phyloP scores from a whole-genome alignment of 2,888 invertebrate genomes.

The Cataglyphis albicans region DNA sequence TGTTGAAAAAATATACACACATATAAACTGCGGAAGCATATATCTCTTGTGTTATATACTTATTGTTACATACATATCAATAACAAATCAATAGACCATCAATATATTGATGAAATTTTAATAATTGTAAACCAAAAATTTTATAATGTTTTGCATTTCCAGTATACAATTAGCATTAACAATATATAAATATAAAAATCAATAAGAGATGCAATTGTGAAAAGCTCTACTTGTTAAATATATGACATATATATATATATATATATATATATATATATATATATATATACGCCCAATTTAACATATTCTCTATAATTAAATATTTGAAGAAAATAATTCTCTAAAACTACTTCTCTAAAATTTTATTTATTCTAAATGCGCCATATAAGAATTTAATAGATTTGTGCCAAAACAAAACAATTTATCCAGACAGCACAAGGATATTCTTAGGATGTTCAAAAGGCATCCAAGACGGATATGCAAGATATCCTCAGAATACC shows the following conservation, averaged over 20 bases:
- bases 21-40: constrained; percentile 7
- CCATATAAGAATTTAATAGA: neutral
- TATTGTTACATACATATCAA: constrained; percentile 36
- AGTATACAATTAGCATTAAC: constrained; percentile 13
- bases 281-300: neutral
- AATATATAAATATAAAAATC: constrained; percentile 1
- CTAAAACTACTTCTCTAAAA: neutral
- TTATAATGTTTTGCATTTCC: neutral
- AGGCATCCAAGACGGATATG: no score
- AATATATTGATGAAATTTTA: constrained; percentile 14
- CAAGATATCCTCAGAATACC: no score
- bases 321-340: neutral
- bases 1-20: neutral
- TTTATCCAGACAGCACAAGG: neutral
- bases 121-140: constrained; percentile 18
- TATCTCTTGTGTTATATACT: constrained; percentile 10
- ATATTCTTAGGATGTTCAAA: no score
- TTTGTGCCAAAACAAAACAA: neutral
- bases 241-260: no score
- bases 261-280: no score
- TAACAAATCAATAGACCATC: neutral
- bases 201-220: constrained; percentile 4
- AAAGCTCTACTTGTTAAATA: constrained; percentile 23
- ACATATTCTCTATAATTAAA: constrained; percentile 5
- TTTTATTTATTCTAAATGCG: constrained; percentile 6